A percentile compares a stretch with the other conserved stretches of the same genome.
Evolutionary conservation across 2,888 invertebrate species (phyloP).

Genomic region (Incurvaria masculella): DNA sequence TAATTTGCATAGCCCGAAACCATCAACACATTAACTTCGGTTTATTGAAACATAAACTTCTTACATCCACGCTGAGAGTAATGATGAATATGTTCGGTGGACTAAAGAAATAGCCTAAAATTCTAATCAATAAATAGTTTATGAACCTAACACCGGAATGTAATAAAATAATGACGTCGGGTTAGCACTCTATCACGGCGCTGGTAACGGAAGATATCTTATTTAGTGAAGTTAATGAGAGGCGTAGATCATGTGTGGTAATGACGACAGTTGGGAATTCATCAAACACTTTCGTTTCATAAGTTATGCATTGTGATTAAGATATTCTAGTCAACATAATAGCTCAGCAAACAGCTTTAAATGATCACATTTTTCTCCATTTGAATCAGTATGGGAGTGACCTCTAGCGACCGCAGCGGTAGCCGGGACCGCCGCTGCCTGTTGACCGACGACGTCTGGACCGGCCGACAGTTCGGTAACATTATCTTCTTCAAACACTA

Average conservation of each 20-base stretch:
- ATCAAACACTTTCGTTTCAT: constrained; percentile 50
- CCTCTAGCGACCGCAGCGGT: background rate
- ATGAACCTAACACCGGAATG: constrained; percentile 34
- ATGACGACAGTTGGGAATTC: constrained; percentile 45
- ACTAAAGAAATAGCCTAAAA: constrained; percentile 18
- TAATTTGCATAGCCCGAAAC: background rate
- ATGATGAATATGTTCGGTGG: background rate
- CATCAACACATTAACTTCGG: background rate
- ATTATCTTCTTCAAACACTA: background rate
- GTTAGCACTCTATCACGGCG: constrained; percentile 37
- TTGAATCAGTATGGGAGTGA: background rate
- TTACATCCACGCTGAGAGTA: background rate
- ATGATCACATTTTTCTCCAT: constrained; percentile 31
- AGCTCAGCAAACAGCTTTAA: constrained; percentile 39
- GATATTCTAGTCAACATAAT: constrained; percentile 51
- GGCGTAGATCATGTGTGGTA: constrained; percentile 49
- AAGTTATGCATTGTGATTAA: constrained; percentile 46
- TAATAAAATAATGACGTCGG: constrained; percentile 46
- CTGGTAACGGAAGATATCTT: constrained; percentile 34
- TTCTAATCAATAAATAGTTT: constrained; percentile 34
- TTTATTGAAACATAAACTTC: background rate
- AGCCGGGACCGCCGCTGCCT: background rate
- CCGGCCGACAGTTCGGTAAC: background rate
- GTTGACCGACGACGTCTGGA: background rate
- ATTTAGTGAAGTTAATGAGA: constrained; percentile 51